Evolutionary conservation across 2,797 vertebrate genomes (phyloP), one percentile per base, ranked within the genome.

Genomic region (Lycodopsis pacificus): DNA sequence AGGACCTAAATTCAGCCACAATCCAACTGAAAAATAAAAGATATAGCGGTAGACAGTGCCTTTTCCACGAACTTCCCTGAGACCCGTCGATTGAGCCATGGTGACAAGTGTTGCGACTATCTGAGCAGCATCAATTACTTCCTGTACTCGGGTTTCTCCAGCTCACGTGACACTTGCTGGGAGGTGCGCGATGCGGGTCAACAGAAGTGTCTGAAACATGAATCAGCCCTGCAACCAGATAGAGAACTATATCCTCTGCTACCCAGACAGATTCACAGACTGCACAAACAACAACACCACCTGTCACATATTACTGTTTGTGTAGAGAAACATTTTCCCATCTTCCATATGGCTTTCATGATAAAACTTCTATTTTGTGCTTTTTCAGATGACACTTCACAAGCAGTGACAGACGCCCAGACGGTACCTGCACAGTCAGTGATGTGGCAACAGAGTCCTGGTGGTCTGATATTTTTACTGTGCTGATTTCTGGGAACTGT

Each of bases 371-470:
- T 25, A 11, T 19, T 54, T 20, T 42, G 15, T 54, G 22, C 9
- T 65, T 46, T 44, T 36, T 25, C 34, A 30, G 34, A 20, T 12
- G 5, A 5, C 44, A 7, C 9, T 53, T 54, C 1, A 27, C 11
- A 10, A 10, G 30, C 4, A 15, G 3, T 25, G n/a, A 19, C 25
- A 49, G 36, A 10, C 38, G 59, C 36, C 2, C 3, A 32, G 64
- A 20, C 12, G 0, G 12, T 5, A 58, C 91, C 87, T 76, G 81
- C 88, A 82, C 5, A 0, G 1, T 46, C 63, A 4, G 0, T 84
- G 86, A 79, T 86, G 81, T 85, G 84, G 87, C 88, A 93, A 93
- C 87, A 90, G 9, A 63, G 5, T 12, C 69, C 56, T 79, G 74
- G 57, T 0, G 81, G 82, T 75, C 73, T 91, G 84, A 86, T 77